Evolutionary conservation across 2,113 vertebrate genomes (phyloP).

Genomic region (Accipiter virgatus): DNA sequence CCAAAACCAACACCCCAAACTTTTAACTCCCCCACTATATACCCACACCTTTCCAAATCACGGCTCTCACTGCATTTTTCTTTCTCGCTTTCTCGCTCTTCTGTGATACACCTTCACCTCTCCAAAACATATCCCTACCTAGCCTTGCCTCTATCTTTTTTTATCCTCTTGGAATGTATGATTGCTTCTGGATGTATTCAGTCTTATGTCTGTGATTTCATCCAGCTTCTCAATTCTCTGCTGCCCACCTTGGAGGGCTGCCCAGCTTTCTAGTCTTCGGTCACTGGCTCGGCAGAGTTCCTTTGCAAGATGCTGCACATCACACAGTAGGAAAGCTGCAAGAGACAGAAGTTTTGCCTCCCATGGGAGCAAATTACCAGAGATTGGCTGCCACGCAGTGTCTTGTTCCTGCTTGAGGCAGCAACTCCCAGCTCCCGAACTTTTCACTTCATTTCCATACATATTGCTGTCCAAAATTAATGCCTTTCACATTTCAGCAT

Average conservation of each 20-base stretch:
- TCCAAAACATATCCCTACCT: background rate
- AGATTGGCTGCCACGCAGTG: accelerated
- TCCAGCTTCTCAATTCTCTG: background rate
- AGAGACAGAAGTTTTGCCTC: background rate
- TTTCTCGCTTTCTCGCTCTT: background rate
- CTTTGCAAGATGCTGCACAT: background rate
- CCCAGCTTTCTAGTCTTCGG: background rate
- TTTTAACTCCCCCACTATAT: background rate
- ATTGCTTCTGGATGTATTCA: background rate
- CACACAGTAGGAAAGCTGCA: background rate
- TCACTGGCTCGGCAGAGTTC: background rate
- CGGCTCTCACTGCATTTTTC: background rate
- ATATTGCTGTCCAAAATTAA: background rate
- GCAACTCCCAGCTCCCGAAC: background rate
- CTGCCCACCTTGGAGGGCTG: background rate
- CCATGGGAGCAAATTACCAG: background rate
- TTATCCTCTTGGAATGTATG: background rate
- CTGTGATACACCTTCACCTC: background rate
- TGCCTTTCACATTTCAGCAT: background rate
- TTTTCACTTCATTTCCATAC: conserved; percentile 9
- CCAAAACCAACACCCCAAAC: background rate
- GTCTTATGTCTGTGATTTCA: background rate
- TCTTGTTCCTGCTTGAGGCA: background rate
- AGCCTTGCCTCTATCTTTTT: background rate
- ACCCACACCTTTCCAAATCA: background rate